Evolutionary conservation across 2,113 vertebrate species (phyloP), one percentile per base, ranked within the genome.

Genomic region (Bubo blakistoni): DNA sequence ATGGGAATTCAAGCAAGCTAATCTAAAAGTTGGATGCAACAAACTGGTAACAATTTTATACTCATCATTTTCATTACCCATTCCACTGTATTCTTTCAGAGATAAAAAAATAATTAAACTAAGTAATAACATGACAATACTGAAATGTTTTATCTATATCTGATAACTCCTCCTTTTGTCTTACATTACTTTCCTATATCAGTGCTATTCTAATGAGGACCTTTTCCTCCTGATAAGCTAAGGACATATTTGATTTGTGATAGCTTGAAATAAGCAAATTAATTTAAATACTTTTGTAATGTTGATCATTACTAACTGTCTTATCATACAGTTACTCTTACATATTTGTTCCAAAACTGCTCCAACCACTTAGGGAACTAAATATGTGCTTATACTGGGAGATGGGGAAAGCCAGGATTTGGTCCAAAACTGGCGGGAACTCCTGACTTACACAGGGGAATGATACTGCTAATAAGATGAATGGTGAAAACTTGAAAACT

Each of bases 21-120:
- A 88, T 52, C 34, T 34, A 16, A 69, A 94, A 80, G 13, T 66
- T 29, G 36, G 11, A 87, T 57, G 66, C 44, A 93, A 81, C 22
- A 77, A 88, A 67, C 8, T 54, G 3, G 7, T 25, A 91, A 51
- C 8, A 82, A 62, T 90, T 91, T 78, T 84, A 29, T 49, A 81
- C 36, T 66, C 87, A 70, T 14, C 16, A 71, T 67, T 94, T 94
- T 85, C 52, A 79, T 59, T 91, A 92, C 21, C 15, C 4, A 42
- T 9, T 74, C 72, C 32, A 63, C 38, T 38, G 15, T 66, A 81
- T 78, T 73, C 34, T 89, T 81, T 46, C 9, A 40, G 27, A 70
- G 80, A 89, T 86, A 29, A 92, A 86, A 92, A 67, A 80, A 81
- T n/a, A 85, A 94, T 82, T 92, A 86, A 80, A 69, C 25, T 27